Evolutionary conservation across 2,888 invertebrate genomes (phyloP).

Genomic region (Drosophila melanocephala): DNA sequence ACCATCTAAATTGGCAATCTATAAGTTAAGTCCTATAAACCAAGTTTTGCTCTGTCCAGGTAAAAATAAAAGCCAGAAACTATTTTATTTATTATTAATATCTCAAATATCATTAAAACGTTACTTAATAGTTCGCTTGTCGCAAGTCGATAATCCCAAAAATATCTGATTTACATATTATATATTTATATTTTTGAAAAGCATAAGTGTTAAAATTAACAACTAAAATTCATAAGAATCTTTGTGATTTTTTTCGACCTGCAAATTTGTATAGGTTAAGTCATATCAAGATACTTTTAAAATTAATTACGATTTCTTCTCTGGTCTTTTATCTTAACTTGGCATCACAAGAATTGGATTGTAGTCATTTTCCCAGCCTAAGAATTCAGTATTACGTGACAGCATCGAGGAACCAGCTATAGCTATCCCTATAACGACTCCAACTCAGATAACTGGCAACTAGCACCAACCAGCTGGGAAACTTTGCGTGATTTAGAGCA

Average conservation of each 20-base stretch:
- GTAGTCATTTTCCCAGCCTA: constrained; percentile 15
- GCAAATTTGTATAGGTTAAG: background rate
- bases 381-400: constrained; percentile 43
- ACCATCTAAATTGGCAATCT: background rate
- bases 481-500: constrained; percentile 59
- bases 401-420: constrained; percentile 14
- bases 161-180: background rate
- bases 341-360: constrained; percentile 4
- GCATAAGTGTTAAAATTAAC: background rate
- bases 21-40: background rate
- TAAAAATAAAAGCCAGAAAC: background rate
- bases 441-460: constrained; percentile 20
- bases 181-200: background rate
- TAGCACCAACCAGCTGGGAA: background rate
- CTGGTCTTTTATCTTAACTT: constrained; percentile 46
- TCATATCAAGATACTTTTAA: constrained; percentile 61
- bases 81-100: background rate
- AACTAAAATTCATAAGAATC: background rate
- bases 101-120: background rate
- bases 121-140: background rate
- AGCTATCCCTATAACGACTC: background rate
- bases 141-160: background rate
- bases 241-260: background rate
- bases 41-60: background rate
- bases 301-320: constrained; percentile 42